phyloP scores from a whole-genome alignment of 2,888 invertebrate species.

The Pristionchus fissidentatus region DNA sequence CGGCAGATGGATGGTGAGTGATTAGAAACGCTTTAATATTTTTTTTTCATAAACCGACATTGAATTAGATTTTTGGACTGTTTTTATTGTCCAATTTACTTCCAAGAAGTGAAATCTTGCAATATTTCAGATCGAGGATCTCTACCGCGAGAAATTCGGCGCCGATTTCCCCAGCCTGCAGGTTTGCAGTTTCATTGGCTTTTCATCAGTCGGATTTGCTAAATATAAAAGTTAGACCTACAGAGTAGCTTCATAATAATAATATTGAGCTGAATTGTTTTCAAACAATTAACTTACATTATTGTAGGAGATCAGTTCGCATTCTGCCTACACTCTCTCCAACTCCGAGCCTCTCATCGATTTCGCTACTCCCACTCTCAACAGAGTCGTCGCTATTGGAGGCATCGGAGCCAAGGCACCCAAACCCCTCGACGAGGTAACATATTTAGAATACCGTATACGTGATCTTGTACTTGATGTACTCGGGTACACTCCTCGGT shows the following conservation, averaged over 20 bases:
- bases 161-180: slow-evolving; percentile 9
- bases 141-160: slow-evolving; percentile 13
- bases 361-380: not conserved
- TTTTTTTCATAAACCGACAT: not conserved
- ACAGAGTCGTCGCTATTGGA: not conserved
- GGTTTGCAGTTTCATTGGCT: too few species aligned
- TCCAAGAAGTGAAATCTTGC: too few species aligned
- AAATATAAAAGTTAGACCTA: too few species aligned
- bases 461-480: too few species aligned
- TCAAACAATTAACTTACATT: not conserved
- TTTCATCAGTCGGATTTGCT: too few species aligned
- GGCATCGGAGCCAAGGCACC: slow-evolving; percentile 22
- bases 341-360: slow-evolving; percentile 11
- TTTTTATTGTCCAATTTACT: too few species aligned
- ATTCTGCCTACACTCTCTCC: slow-evolving; percentile 7
- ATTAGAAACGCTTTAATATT: not conserved
- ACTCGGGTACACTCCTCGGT: too few species aligned
- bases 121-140: slow-evolving; percentile 5
- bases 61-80: too few species aligned
- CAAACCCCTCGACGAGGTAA: not conserved
- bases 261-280: too few species aligned
- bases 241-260: not conserved
- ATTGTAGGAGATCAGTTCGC: not conserved
- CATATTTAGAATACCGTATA: too few species aligned
- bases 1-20: slow-evolving; percentile 17